phyloP scores from a whole-genome alignment of 2,888 invertebrate species.

The Drosophila diplacantha region DNA sequence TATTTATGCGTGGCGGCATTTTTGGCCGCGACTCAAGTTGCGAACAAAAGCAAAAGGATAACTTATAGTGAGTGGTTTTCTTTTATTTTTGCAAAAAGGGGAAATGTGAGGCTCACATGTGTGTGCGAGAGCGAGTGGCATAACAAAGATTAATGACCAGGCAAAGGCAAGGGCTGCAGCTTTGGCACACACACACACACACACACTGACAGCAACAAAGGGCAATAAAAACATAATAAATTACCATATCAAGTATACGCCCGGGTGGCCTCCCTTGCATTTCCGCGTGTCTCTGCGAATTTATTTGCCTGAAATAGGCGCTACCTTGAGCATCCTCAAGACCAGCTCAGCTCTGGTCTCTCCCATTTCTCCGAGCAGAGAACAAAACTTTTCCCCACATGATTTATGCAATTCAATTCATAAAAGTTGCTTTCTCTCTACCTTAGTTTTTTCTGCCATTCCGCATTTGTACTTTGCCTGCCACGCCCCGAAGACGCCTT shows the following conservation, averaged over 20 bases:
- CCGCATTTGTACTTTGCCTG: slow-evolving; percentile 33
- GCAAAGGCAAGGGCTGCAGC: slow-evolving; percentile 61
- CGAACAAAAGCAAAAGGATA: slow-evolving; percentile 68
- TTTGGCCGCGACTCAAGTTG: slow-evolving; percentile 66
- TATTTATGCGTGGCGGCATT: slow-evolving; percentile 42
- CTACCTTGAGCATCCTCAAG: slow-evolving; percentile 21
- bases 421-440: slow-evolving; percentile 62
- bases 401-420: slow-evolving; percentile 74
- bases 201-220: slow-evolving; percentile 51
- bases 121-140: slow-evolving; percentile 55
- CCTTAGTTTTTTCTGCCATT: slow-evolving; percentile 9
- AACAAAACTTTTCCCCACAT: slow-evolving; percentile 50
- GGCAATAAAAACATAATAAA: slow-evolving; percentile 75
- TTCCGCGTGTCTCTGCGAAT: slow-evolving; percentile 57
- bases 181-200: slow-evolving; percentile 48
- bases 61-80: slow-evolving; percentile 39
- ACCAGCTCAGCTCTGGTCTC: not conserved
- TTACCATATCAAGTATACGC: slow-evolving; percentile 74
- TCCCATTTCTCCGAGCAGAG: slow-evolving; percentile 8
- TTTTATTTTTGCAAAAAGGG: slow-evolving; percentile 3
- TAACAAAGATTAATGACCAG: slow-evolving; percentile 75
- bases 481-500: slow-evolving; percentile 47
- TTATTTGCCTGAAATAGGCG: slow-evolving; percentile 23
- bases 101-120: slow-evolving; percentile 11
- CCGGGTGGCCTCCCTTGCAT: slow-evolving; percentile 44